These are phyloP conservation scores for Zaprionus lineosus DNA, from an alignment of 2,888 invertebrate genomes.

Conservation along the genomic window DNA sequence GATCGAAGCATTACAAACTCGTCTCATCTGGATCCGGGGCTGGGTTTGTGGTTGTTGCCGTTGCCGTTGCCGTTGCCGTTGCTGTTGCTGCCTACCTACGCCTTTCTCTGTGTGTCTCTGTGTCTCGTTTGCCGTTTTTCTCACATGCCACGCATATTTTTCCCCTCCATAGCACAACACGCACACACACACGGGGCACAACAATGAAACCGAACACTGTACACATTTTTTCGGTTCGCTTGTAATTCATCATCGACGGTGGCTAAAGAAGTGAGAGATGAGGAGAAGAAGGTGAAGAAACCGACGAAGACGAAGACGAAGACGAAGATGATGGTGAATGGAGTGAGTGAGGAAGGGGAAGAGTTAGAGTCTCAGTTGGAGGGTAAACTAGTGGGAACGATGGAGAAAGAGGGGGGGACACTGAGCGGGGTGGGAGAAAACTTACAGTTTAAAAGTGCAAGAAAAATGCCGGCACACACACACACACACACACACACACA, in stretches of 20 bases:
- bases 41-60: constrained; percentile 18
- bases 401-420: too few relatives aligned
- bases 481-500: too few relatives aligned
- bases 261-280: too few relatives aligned
- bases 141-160: constrained; percentile 74
- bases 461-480: constrained; percentile 48
- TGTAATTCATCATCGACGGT: constrained; percentile 70
- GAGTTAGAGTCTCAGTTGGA: too few relatives aligned
- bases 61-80: constrained; percentile 9
- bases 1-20: constrained; percentile 60
- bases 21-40: constrained; percentile 27
- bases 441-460: constrained; percentile 34
- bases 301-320: too few relatives aligned
- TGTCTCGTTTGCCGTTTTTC: constrained; percentile 53
- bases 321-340: too few relatives aligned
- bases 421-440: too few relatives aligned
- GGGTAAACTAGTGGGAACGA: too few relatives aligned
- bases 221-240: constrained; percentile 39
- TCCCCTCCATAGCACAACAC: constrained; percentile 9
- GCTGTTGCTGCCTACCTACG: constrained; percentile 46
- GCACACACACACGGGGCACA: constrained; percentile 7
- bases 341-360: too few relatives aligned
- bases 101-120: constrained; percentile 31
- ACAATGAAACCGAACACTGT: constrained; percentile 48
- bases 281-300: too few relatives aligned